Evolutionary conservation across 2,888 invertebrate genomes (phyloP).

Genomic region (Apoda limacodes): DNA sequence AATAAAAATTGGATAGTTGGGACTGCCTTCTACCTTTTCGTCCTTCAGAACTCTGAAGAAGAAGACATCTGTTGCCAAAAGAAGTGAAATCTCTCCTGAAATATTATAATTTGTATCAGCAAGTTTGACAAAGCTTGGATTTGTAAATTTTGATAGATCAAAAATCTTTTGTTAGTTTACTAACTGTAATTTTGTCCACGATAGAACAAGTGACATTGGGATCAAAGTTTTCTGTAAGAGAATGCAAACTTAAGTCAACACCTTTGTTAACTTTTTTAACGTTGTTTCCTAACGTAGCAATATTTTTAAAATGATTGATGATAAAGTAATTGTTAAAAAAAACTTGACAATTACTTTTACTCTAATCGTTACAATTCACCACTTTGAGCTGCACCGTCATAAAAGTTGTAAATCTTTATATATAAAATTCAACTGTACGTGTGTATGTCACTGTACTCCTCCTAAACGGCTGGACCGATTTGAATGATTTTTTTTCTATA

Average conservation of each 20-base stretch:
- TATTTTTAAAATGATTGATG: background rate
- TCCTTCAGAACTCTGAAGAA: background rate
- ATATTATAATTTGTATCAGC: background rate
- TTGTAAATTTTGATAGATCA: background rate
- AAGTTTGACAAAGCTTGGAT: background rate
- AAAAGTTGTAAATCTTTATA: too few relatives aligned
- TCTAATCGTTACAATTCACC: too few relatives aligned
- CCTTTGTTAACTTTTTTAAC: background rate
- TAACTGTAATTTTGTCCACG: slow-evolving; percentile 4
- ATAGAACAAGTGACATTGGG: background rate
- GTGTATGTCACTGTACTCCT: too few relatives aligned
- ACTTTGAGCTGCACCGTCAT: too few relatives aligned
- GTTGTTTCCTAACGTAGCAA: background rate
- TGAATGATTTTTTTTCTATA: too few relatives aligned
- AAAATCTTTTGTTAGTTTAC: slow-evolving; percentile 1
- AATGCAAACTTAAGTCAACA: background rate
- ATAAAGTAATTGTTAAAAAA: too few relatives aligned
- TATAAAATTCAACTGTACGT: too few relatives aligned
- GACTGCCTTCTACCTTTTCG: background rate
- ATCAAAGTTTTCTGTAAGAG: background rate
- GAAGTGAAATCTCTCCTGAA: too few relatives aligned
- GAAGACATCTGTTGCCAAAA: slow-evolving; percentile 1
- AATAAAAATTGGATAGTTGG: background rate
- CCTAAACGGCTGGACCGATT: too few relatives aligned
- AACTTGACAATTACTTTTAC: too few relatives aligned